phyloP scores from a whole-genome alignment of 1,140 invertebrate species.

The Bursaphelenchus mucronatus region DNA sequence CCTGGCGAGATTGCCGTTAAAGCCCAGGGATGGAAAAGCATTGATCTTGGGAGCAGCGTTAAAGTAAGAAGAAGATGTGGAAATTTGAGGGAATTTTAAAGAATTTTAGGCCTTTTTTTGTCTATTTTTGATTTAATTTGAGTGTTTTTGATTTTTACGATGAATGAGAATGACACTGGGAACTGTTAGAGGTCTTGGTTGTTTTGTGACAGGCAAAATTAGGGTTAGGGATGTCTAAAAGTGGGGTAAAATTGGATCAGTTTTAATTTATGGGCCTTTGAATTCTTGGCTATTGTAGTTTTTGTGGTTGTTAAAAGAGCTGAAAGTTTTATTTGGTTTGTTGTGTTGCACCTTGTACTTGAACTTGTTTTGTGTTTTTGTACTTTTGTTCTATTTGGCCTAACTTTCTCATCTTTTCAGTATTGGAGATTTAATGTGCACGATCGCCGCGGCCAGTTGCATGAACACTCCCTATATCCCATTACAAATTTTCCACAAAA shows the following conservation, averaged over 20 bases:
- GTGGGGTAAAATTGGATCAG: too few species aligned
- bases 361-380: too few species aligned
- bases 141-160: neutral
- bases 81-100: slow-evolving; percentile 19
- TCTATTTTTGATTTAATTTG: slow-evolving; percentile 29
- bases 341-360: too few species aligned
- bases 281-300: too few species aligned
- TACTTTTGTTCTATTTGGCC: too few species aligned
- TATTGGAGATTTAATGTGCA: slow-evolving; percentile 64
- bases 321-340: too few species aligned
- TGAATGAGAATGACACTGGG: neutral
- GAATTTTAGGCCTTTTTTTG: neutral
- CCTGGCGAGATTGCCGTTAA: slow-evolving; percentile 64
- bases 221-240: too few species aligned
- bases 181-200: too few species aligned
- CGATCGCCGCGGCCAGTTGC: slow-evolving; percentile 86
- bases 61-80: slow-evolving; percentile 33
- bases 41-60: slow-evolving; percentile 63
- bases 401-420: too few species aligned
- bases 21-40: slow-evolving; percentile 65
- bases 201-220: too few species aligned
- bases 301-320: too few species aligned
- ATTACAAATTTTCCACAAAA: slow-evolving; percentile 63
- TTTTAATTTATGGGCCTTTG: too few species aligned
- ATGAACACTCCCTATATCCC: slow-evolving; percentile 74